Evolutionary conservation across 2,113 vertebrate genomes (phyloP).

Genomic region (Grallaria varia): DNA sequence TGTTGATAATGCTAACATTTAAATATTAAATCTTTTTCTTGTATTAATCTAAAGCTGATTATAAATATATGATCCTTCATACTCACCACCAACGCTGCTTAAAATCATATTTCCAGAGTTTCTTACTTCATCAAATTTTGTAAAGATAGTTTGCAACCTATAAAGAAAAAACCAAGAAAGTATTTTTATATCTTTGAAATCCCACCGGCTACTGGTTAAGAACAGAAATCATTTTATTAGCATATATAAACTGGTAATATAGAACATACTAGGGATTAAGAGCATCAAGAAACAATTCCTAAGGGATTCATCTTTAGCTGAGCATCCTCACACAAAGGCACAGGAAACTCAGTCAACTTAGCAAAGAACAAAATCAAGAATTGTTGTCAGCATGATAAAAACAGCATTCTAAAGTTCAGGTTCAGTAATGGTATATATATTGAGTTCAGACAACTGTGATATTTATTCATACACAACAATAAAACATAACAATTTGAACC

Average conservation of each 20-base stretch:
- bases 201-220: not conserved
- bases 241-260: not conserved
- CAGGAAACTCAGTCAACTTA: not conserved
- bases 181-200: not conserved
- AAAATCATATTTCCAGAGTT: constrained; percentile 91
- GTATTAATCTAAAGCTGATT: not conserved
- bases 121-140: constrained; percentile 94
- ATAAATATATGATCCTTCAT: not conserved
- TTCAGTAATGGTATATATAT: not conserved
- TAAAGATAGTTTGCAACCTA: constrained; percentile 90
- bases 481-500: not conserved
- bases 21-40: not conserved
- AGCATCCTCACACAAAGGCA: not conserved
- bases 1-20: not conserved
- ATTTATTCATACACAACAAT: not conserved
- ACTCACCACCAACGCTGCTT: constrained; percentile 87
- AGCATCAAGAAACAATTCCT: not conserved
- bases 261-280: not conserved
- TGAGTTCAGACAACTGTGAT: not conserved
- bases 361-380: not conserved
- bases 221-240: not conserved
- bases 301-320: not conserved
- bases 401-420: not conserved
- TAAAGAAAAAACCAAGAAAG: constrained; percentile 48
- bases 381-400: not conserved